Conservation (phyloP, 2,888 invertebrate genomes). For the Sinohyriopsis cumingii region DNA sequence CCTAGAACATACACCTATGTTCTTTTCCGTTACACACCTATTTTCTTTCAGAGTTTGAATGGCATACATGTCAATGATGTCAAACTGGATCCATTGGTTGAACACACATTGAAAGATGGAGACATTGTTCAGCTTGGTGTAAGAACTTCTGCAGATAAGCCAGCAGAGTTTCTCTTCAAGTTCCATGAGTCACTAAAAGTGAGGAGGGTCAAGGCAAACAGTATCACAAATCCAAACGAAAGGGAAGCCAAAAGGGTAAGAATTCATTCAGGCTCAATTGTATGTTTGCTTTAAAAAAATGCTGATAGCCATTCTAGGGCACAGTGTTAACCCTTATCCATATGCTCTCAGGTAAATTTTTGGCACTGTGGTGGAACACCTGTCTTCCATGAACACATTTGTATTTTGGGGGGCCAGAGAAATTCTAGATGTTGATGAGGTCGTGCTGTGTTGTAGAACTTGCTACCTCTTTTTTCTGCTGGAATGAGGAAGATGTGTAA, state of each 20-base stretch:
- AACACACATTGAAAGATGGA: constrained; percentile 48
- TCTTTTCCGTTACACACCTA: background rate
- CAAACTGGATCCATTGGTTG: constrained; percentile 39
- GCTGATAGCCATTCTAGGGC: too few species aligned
- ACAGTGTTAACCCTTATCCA: too few species aligned
- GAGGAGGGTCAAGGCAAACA: constrained; percentile 17
- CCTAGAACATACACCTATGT: background rate
- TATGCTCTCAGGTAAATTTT: too few species aligned
- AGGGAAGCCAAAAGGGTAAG: constrained; percentile 12
- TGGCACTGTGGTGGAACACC: too few species aligned
- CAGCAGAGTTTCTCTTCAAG: constrained; percentile 55
- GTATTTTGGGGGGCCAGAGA: too few species aligned
- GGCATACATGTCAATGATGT: constrained; percentile 61
- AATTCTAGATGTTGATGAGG: too few species aligned
- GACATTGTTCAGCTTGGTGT: constrained; percentile 62
- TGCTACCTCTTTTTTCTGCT: too few species aligned
- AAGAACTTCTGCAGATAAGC: constrained; percentile 30
- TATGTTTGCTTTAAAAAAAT: too few species aligned
- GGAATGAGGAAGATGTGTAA: too few species aligned
- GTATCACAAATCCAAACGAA: constrained; percentile 13
- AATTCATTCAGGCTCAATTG: too few species aligned
- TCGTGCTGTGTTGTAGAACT: too few species aligned
- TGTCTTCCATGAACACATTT: too few species aligned
- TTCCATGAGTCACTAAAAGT: constrained; percentile 50
- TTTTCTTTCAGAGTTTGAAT: constrained; percentile 59